These are phyloP conservation scores for Hippocampus zosterae DNA, from an alignment of 2,113 vertebrate genomes.

Conservation along the genomic window DNA sequence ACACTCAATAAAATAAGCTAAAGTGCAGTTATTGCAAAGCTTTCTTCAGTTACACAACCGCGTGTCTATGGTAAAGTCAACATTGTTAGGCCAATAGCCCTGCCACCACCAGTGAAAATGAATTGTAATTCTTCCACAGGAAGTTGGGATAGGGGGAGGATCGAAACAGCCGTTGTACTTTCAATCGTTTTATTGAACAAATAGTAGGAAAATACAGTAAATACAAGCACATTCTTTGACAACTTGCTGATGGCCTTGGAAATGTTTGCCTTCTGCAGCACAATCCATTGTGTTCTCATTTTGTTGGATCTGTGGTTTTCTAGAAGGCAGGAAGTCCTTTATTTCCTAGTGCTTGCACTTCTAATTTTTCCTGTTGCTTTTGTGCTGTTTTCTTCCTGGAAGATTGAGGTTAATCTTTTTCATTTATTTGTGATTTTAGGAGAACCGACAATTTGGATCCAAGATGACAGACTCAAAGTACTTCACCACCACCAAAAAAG, in stretches of 20 bases:
- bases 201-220: too few species aligned
- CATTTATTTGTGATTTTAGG: conserved; percentile 50
- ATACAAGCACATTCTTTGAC: too few species aligned
- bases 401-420: conserved; percentile 8
- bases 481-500: conserved; percentile 99
- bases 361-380: conserved; percentile 56
- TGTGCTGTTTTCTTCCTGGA: conserved; percentile 26
- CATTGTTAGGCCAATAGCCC: too few species aligned
- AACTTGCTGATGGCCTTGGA: conserved; percentile 7
- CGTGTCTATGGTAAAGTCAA: too few species aligned
- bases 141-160: too few species aligned
- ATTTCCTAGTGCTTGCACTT: conserved; percentile 61
- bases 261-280: conserved; percentile 11
- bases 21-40: too few species aligned
- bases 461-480: conserved; percentile 99
- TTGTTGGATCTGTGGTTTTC: conserved; percentile 26
- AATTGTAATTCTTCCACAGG: too few species aligned
- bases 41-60: too few species aligned
- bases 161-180: too few species aligned
- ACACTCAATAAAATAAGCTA: too few species aligned
- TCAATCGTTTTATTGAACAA: too few species aligned
- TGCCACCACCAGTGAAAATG: too few species aligned
- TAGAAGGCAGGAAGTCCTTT: conserved; percentile 57
- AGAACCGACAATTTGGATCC: conserved; percentile 76
- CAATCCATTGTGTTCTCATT: conserved; percentile 41